Percentiles rank a stretch among this genome's conserved stretches.
Conservation (phyloP, 2,113 vertebrate genomes). For the Osmerus mordax region DNA sequence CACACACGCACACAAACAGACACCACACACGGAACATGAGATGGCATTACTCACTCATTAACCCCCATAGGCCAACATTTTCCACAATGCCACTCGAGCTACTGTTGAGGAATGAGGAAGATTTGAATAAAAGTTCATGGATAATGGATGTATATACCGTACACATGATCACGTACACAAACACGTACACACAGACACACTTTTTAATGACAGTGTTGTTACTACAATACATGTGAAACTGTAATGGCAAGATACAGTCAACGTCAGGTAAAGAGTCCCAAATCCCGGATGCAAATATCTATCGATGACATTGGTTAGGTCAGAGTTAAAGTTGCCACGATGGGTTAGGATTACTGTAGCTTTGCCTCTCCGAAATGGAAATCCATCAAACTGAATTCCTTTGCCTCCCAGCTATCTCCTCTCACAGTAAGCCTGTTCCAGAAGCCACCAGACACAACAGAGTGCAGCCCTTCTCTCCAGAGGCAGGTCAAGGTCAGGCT, state of each 20-base stretch:
- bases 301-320: no score
- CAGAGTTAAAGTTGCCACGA: neutral
- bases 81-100: neutral
- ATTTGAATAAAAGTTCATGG: neutral
- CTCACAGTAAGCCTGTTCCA: slow-evolving; percentile 12
- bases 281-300: no score
- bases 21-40: slow-evolving; percentile 49
- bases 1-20: neutral
- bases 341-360: neutral
- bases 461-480: slow-evolving; percentile 44
- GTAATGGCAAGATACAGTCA: no score
- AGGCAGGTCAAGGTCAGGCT: slow-evolving; percentile 71
- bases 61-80: slow-evolving; percentile 17
- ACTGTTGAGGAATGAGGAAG: neutral
- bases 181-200: no score
- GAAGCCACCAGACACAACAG: slow-evolving; percentile 31
- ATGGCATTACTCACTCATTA: slow-evolving; percentile 30
- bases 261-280: no score
- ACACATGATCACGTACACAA: no score
- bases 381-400: neutral
- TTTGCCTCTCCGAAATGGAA: neutral
- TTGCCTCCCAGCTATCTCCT: neutral
- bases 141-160: no score
- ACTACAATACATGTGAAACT: no score
- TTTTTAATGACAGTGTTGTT: no score